Conservation (phyloP, 2,888 invertebrate genomes). For the Myopa testacea region DNA sequence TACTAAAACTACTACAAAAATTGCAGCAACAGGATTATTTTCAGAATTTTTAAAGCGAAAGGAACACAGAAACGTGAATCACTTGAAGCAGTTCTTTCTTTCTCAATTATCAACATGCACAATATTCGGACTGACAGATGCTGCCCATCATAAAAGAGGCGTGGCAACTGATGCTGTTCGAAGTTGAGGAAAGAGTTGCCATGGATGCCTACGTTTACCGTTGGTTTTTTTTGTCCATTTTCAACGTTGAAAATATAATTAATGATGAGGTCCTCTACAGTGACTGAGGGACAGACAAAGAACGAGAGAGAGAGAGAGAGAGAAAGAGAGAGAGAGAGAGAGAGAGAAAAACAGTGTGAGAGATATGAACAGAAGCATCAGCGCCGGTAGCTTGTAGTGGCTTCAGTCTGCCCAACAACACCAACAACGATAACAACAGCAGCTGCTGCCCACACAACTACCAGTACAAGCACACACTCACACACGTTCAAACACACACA, state of each 20-base stretch:
- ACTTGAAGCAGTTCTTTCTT: too few relatives aligned
- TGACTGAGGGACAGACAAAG: background rate
- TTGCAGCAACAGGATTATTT: background rate
- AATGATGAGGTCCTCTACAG: constrained; percentile 18
- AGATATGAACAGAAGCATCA: constrained; percentile 10
- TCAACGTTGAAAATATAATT: constrained; percentile 28
- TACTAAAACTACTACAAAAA: background rate
- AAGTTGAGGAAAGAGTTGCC: constrained; percentile 4
- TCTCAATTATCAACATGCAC: background rate
- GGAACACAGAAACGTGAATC: background rate
- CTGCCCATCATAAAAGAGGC: background rate
- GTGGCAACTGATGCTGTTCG: background rate
- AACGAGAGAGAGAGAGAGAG: too few relatives aligned
- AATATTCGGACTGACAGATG: background rate
- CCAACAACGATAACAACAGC: constrained; percentile 20
- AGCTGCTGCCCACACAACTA: constrained; percentile 36
- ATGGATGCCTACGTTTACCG: background rate
- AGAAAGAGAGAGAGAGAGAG: too few relatives aligned
- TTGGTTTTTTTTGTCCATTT: constrained; percentile 3
- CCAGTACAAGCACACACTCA: too few relatives aligned
- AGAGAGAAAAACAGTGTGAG: too few relatives aligned
- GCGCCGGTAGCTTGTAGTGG: too few relatives aligned
- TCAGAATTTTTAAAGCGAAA: too few relatives aligned
- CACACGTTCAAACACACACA: background rate
- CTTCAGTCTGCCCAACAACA: background rate